These are phyloP conservation scores for Fratercula arctica DNA, from an alignment of 2,797 vertebrate genomes.

Conservation along the genomic window DNA sequence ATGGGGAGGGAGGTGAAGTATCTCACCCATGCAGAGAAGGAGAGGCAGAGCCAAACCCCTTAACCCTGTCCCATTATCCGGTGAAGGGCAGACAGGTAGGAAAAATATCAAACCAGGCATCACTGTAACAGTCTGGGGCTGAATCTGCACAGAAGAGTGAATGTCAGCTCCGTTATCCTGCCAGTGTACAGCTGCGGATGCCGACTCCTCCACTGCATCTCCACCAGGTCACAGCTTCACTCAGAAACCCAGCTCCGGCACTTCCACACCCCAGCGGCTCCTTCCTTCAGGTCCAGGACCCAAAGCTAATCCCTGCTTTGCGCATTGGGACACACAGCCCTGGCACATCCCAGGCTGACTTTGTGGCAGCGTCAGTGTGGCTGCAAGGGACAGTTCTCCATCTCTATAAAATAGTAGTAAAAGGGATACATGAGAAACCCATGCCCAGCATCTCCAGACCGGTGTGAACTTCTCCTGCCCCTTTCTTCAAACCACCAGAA, in stretches of 20 bases:
- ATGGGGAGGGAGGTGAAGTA: background rate
- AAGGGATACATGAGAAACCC: background rate
- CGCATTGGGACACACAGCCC: background rate
- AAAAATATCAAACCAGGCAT: background rate
- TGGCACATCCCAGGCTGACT: background rate
- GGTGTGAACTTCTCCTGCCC: background rate
- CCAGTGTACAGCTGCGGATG: rapidly evolving
- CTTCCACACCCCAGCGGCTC: background rate
- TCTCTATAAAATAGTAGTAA: background rate
- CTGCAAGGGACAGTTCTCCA: background rate
- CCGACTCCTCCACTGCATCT: background rate
- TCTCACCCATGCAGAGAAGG: background rate
- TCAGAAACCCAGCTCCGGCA: rapidly evolving
- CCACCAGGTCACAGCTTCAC: background rate
- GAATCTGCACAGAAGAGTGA: background rate
- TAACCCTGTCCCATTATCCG: background rate
- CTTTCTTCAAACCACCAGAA: background rate
- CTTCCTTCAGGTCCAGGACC: background rate
- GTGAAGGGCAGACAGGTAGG: background rate
- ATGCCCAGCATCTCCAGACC: background rate
- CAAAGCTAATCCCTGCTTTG: background rate
- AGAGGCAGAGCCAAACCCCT: background rate
- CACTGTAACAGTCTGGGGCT: background rate
- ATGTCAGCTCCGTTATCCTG: background rate
- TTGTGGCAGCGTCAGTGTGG: background rate